Percentiles rank a stretch among this genome's conserved stretches.
phyloP scores from a whole-genome alignment of 2,113 vertebrate genomes.

The Tetrax tetrax region DNA sequence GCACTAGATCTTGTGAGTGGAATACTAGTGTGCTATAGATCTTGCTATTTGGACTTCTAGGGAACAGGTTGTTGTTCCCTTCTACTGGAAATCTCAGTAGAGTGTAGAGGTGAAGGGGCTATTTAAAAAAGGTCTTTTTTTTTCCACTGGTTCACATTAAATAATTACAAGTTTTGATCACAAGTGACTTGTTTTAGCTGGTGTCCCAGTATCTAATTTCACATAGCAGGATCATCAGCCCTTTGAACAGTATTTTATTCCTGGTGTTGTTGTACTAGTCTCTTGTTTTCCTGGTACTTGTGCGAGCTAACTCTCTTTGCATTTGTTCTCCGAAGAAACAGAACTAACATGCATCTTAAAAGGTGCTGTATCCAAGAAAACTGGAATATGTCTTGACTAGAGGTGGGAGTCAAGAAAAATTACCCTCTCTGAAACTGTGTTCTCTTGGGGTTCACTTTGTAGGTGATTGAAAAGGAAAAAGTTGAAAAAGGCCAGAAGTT shows the following conservation, averaged over 20 bases:
- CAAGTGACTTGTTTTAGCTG: neutral
- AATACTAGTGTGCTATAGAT: neutral
- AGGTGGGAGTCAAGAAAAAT: neutral
- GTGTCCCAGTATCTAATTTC: neutral
- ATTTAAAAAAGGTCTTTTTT: neutral
- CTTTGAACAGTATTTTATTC: neutral
- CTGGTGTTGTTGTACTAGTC: neutral
- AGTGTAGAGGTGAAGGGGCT: neutral
- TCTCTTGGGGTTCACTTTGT: constrained; percentile 6
- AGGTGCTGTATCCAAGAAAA: neutral
- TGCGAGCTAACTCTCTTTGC: neutral
- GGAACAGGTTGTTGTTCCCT: neutral
- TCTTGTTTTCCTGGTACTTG: neutral
- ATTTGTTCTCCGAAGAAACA: neutral
- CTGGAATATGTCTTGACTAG: neutral
- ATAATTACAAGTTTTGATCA: neutral
- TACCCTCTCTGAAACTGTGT: neutral
- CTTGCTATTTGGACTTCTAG: neutral
- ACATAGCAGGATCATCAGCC: rapidly evolving
- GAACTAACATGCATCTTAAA: neutral
- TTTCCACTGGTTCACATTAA: neutral
- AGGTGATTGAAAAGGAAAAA: constrained; percentile 84
- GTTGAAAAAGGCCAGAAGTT: constrained; percentile 74
- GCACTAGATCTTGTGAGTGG: neutral
- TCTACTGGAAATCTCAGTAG: neutral